Conservation (phyloP, 92 coral and sea anemone species). For the Porites cylindrica region DNA sequence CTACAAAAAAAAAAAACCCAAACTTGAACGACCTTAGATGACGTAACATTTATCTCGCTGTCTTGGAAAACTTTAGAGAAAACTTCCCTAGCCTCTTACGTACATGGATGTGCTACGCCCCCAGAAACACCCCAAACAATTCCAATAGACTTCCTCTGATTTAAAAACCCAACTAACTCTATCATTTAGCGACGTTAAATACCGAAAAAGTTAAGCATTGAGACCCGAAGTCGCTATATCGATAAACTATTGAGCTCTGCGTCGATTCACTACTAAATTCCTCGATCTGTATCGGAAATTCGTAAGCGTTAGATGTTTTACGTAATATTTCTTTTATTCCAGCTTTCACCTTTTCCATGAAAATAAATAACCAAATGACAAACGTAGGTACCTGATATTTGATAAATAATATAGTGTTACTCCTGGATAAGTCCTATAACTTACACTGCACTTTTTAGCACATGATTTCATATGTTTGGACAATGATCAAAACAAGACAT, state of each 20-base stretch:
- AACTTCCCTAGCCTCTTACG: not conserved
- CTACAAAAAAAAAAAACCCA: not conserved
- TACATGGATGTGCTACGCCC: not conserved
- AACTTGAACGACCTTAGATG: not conserved
- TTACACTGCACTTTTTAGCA: not conserved
- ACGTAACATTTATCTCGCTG: not conserved
- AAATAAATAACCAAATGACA: not conserved
- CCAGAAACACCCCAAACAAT: not conserved
- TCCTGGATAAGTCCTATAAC: not conserved
- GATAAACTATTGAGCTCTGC: not conserved
- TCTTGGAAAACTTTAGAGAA: not conserved
- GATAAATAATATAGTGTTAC: no score
- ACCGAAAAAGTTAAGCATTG: not conserved
- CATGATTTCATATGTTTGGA: constrained; percentile 1
- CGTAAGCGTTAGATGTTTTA: not conserved
- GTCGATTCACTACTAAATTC: no score
- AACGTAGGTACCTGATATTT: not conserved
- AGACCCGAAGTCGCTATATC: not conserved
- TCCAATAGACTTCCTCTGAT: no score
- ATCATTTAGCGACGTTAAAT: no score
- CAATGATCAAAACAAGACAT: constrained; percentile 11
- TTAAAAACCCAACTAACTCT: no score
- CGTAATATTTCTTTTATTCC: no score
- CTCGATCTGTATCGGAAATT: no score
- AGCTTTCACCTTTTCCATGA: no score